Conservation (phyloP, 2,113 vertebrate species). For the Catharus fuscescens region DNA sequence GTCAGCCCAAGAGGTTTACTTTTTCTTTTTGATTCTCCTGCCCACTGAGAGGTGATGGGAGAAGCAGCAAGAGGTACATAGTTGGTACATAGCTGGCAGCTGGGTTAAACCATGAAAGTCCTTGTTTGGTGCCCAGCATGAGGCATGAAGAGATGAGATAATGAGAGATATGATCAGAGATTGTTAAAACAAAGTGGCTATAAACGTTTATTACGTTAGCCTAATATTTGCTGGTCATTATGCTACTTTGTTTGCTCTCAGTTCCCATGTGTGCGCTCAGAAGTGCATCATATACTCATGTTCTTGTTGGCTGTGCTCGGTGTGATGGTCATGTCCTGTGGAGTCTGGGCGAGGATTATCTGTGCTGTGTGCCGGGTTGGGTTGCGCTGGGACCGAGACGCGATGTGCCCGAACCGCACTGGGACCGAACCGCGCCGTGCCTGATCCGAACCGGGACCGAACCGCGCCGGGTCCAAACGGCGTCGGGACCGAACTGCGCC, state of each 20-base stretch:
- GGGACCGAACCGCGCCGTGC: no score
- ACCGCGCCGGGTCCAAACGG: no score
- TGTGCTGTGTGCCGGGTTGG: fast-evolving
- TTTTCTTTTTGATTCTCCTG: neutral
- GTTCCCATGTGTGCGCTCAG: neutral
- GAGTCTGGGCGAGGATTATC: neutral
- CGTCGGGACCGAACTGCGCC: no score
- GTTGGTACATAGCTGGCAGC: fast-evolving
- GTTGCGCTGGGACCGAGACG: fast-evolving
- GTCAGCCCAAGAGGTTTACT: neutral
- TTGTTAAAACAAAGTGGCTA: neutral
- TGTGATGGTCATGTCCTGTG: fast-evolving
- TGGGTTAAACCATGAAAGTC: neutral
- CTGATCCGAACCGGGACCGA: no score
- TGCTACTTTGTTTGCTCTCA: neutral
- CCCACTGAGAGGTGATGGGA: neutral
- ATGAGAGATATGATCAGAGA: no score
- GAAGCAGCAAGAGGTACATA: neutral
- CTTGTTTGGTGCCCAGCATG: neutral
- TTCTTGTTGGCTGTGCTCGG: fast-evolving
- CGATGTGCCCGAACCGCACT: neutral
- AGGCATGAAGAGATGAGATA: neutral
- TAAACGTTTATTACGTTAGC: neutral
- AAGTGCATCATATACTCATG: fast-evolving
- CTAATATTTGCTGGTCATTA: neutral